A percentile compares a stretch with the other conserved stretches of the same genome.
Evolutionary conservation across 1,140 invertebrate genomes (phyloP).

Genomic region (Melanaphis sacchari): DNA sequence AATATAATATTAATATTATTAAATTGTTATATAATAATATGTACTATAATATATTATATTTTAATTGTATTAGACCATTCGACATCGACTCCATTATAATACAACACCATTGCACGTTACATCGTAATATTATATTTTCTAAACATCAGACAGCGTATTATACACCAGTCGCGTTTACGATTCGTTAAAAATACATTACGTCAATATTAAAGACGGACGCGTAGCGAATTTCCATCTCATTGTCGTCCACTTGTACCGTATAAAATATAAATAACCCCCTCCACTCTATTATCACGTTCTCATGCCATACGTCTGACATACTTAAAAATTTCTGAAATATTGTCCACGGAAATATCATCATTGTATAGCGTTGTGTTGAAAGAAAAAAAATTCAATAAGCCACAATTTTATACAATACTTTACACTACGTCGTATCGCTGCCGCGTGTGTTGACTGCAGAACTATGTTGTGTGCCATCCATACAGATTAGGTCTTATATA

Average conservation of each 20-base stretch:
- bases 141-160: background rate
- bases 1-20: background rate
- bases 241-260: background rate
- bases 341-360: background rate
- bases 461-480: background rate
- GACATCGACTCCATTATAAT: background rate
- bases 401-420: background rate
- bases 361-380: background rate
- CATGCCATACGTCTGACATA: background rate
- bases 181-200: constrained; percentile 28
- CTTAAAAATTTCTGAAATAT: background rate
- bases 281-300: background rate
- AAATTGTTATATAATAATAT: background rate
- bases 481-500: background rate
- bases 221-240: background rate
- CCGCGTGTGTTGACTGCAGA: background rate
- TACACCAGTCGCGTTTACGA: background rate
- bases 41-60: background rate
- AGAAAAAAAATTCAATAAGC: background rate
- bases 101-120: background rate
- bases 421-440: background rate
- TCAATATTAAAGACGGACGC: background rate
- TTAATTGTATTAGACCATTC: background rate
- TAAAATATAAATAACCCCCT: background rate
- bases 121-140: background rate